Evolutionary conservation across 2,113 vertebrate species (phyloP).

Genomic region (Bubo bubo): DNA sequence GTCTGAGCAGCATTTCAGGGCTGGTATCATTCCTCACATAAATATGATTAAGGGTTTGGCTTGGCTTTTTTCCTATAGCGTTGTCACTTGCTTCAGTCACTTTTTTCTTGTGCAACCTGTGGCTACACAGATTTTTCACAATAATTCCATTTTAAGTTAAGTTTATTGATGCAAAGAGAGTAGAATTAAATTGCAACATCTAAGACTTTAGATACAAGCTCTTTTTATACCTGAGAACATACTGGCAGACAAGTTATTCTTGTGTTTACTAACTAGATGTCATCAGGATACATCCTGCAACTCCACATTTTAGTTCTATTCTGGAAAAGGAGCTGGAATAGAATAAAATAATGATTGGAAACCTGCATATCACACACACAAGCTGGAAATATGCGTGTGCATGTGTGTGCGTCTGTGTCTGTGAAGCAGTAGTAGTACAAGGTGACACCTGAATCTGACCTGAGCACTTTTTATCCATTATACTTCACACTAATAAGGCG

Average conservation of each 20-base stretch:
- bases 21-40: background rate
- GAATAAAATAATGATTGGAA: background rate
- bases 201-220: background rate
- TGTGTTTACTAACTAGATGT: background rate
- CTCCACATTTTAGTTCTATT: background rate
- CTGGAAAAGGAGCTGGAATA: background rate
- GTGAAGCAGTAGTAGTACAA: background rate
- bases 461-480: background rate
- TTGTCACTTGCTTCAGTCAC: background rate
- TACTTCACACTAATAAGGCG: background rate
- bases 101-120: background rate
- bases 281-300: background rate
- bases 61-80: background rate
- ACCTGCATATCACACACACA: background rate
- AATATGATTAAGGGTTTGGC: background rate
- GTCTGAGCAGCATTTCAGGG: background rate
- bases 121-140: background rate
- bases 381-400: background rate
- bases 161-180: background rate
- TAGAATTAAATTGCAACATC: background rate
- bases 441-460: background rate
- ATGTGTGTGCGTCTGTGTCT: background rate
- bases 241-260: background rate
- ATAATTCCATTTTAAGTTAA: background rate
- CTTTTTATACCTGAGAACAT: background rate